Conservation (phyloP, 1,140 invertebrate genomes). For the Aradophagus sp. region DNA sequence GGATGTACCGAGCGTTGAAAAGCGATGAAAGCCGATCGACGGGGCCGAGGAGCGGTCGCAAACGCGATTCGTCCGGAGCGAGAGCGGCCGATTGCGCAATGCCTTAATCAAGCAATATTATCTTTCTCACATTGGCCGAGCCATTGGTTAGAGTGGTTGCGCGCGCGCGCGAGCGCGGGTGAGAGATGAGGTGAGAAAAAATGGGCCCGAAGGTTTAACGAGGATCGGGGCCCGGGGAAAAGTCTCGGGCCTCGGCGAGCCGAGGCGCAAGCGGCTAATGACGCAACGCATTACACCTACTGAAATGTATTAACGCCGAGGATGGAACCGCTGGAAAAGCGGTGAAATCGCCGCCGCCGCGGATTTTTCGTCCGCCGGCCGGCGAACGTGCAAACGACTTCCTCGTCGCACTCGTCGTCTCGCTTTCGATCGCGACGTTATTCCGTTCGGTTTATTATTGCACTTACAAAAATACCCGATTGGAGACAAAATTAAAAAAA, state of each 20-base stretch:
- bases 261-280: constrained; percentile 24
- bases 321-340: constrained; percentile 30
- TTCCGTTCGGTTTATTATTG: too few relatives aligned
- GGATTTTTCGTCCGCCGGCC: constrained; percentile 4
- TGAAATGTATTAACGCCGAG: constrained; percentile 43
- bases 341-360: constrained; percentile 21
- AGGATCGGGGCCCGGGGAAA: constrained; percentile 31
- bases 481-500: too few relatives aligned
- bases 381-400: too few relatives aligned
- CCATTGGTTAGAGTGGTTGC: too few relatives aligned
- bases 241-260: constrained; percentile 22
- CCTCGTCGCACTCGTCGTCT: too few relatives aligned
- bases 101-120: constrained; percentile 49
- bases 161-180: too few relatives aligned
- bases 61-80: constrained; percentile 20
- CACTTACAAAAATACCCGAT: too few relatives aligned
- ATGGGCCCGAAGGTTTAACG: constrained; percentile 28
- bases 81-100: constrained; percentile 34
- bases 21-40: too few relatives aligned
- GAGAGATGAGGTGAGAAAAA: constrained; percentile 35
- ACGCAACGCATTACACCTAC: constrained; percentile 37
- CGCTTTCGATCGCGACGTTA: constrained; percentile 3
- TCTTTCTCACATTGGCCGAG: constrained; percentile 45
- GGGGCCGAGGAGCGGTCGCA: constrained; percentile 18
- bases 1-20: too few relatives aligned